Base-by-base conservation (phyloP, 2,797 vertebrate species). In the Gadopsis bispinosus region DNA sequence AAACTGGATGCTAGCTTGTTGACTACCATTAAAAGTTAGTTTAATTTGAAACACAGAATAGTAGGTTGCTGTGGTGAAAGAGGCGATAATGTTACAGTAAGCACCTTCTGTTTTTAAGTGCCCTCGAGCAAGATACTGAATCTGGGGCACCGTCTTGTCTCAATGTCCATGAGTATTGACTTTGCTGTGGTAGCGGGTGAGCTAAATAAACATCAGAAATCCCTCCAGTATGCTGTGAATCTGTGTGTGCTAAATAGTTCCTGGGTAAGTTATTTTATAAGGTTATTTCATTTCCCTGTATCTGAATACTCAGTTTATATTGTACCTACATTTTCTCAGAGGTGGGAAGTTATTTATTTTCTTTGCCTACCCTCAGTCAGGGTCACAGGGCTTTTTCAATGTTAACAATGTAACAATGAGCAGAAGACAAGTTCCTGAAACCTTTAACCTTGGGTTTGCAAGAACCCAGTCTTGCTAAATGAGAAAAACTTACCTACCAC, bases 341-440 rank as follows among this genome's bases (percentile, higher is more conserved):
- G 6, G 33, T 3, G 33, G 6, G 33, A 35, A 16, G 5, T 58
- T 45, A 43, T 53, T 62, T 31, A 50, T 55, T 17, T 37, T 51
- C 12, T 37, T 29, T 63, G 19, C 7, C 33, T 60, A 1, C n/a
- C n/a, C 6, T 10, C 8, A 50, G 3, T 29, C 5, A 43, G 16
- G 6, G 26, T 37, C 41, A 56, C 17, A 4, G 43, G 8, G 14
- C 12, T 35, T 48, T 17, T 26, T 35, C 2, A 67, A 10, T 43
- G n/a, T 64, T n/a, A n/a, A n/a, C n/a, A n/a, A n/a, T n/a, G n/a
- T 62, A 79, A 43, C 67, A 51, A 13, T 33, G 35, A 14, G 12
- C 45, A 68, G 37, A 59, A 17, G 19, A 73, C 54, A 60, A 47
- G 7, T n/a, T 35, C 19, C 17, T 31, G 39, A 45, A 43, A 43